Percentiles rank a stretch among this genome's conserved stretches.
Conservation (phyloP, 2,888 invertebrate genomes). For the Marasmarcha lunaedactyla region DNA sequence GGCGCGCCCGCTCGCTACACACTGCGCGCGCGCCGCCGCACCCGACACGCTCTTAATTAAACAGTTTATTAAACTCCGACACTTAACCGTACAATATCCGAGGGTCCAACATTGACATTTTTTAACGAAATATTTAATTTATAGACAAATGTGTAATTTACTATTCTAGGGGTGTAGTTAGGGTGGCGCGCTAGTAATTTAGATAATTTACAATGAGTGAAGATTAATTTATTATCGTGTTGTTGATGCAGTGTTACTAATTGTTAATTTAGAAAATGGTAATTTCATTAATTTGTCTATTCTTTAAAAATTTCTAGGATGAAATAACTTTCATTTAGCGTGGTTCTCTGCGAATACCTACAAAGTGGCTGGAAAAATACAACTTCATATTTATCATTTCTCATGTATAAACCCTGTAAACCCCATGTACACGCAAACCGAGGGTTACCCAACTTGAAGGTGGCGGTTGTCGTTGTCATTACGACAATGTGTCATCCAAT, state of each 20-base stretch:
- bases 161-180: conserved; percentile 36
- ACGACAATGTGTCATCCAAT: conserved; percentile 51
- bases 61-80: conserved; percentile 64
- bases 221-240: not conserved
- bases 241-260: no score
- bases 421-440: no score
- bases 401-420: no score
- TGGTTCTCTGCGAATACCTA: no score
- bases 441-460: conserved; percentile 23
- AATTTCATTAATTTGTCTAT: not conserved
- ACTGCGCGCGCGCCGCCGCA: conserved; percentile 42
- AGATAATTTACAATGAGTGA: conserved; percentile 8
- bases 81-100: conserved; percentile 37
- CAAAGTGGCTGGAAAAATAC: no score
- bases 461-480: conserved; percentile 25
- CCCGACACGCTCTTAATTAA: conserved; percentile 57
- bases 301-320: not conserved
- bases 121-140: conserved; percentile 36
- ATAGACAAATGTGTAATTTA: conserved; percentile 48
- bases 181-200: conserved; percentile 23
- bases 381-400: no score
- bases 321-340: not conserved
- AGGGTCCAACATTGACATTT: conserved; percentile 22
- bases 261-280: not conserved
- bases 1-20: conserved; percentile 42